These are phyloP conservation scores for Drosophila testacea DNA, from an alignment of 2,888 invertebrate species.

Conservation along the genomic window DNA sequence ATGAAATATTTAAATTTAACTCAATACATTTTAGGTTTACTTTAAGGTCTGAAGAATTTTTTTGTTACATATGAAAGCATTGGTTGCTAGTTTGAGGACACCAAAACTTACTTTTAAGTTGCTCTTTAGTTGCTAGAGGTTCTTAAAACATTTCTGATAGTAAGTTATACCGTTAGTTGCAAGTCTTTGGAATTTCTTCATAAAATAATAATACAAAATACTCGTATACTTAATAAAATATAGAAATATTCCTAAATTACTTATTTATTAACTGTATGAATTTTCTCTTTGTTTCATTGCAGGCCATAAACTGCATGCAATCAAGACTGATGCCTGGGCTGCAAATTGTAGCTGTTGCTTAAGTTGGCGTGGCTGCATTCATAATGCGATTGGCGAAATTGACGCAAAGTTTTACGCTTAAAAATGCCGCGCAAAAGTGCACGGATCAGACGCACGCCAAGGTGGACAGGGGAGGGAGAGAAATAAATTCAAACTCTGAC, in stretches of 20 bases:
- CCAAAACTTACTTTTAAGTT: too few species aligned
- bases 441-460: conserved; percentile 64
- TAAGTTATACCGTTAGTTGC: too few species aligned
- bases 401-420: conserved; percentile 80
- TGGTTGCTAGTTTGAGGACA: too few species aligned
- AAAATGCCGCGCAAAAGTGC: conserved; percentile 79
- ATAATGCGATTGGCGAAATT: conserved; percentile 84
- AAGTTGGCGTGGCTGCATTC: conserved; percentile 53
- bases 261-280: neutral
- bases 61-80: too few species aligned
- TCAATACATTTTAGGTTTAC: too few species aligned
- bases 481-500: neutral
- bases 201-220: too few species aligned
- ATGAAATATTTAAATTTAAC: too few species aligned
- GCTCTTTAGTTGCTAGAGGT: too few species aligned
- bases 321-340: conserved; percentile 16
- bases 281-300: conserved; percentile 24
- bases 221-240: neutral
- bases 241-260: neutral
- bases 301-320: conserved; percentile 20
- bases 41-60: too few species aligned
- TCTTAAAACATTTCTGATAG: too few species aligned
- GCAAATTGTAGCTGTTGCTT: conserved; percentile 41
- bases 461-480: conserved; percentile 35
- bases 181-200: too few species aligned